Evolutionary conservation across 2,113 vertebrate genomes (phyloP), one percentile per base, ranked within the genome.

Genomic region (Cyprinodon brontotheroides): DNA sequence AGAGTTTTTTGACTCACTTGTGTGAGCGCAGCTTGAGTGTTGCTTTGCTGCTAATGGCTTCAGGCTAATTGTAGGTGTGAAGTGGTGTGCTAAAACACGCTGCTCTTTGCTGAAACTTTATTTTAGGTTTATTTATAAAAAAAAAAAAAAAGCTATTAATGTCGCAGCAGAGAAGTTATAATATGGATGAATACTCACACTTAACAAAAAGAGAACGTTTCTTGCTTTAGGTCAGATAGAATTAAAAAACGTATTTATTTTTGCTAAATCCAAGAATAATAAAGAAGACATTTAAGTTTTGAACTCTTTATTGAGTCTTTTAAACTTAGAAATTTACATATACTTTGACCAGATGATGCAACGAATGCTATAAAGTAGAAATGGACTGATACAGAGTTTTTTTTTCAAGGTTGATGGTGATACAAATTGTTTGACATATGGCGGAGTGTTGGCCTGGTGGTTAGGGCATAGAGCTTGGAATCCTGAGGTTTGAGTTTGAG

Each of bases 1-100:
- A 20, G 50, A 57, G 50, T 57, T 57, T 48, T 9, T 20, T 57
- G 17, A 57, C 17, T 57, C 50, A n/a, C 50, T 20, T 57, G 50
- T n/a, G 50, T 3, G 7, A 57, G 50, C 20, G 1, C 50, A 57
- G 50, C 50, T n/a, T n/a, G 50, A 60, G 40, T 67, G 50, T 39
- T 75, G 53, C 8, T 75, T 39, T 15, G 29, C 40, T 68, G 50
- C n/a, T 37, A 74, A 60, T 47, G 40, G 60, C 72, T 67, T 50
- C 53, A 47, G 64, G 72, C 64, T 47, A 47, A 74, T 67, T 61
- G 36, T 36, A 67, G 17, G 64, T 67, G 72, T 74, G 40, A 60
- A 57, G 50, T 10, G 2, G 50, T n/a, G 4, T 57, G 50, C n/a
- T 57, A 20, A 63, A 67, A 45, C 67, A 45, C 11, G 47, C 43